Percentiles rank a stretch among this genome's conserved stretches.
Conservation (phyloP, 2,113 vertebrate genomes). For the human region GRCh38 chr17:62755501-62756000, state of each 20-base stretch:
- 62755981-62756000: too few species aligned
- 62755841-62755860: too few species aligned
- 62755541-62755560: not conserved
- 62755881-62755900: too few species aligned
- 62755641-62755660: not conserved
- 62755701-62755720: not conserved
- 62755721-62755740: conserved; percentile 11
- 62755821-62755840: not conserved
- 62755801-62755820: conserved; percentile 24
- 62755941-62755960: too few species aligned
- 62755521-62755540: not conserved
- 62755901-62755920: too few species aligned
- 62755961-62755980: too few species aligned
- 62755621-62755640: not conserved
- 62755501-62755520: not conserved
- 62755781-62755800: not conserved
- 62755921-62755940: too few species aligned
- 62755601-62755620: not conserved
- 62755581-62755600: not conserved
- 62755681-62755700: conserved; percentile 17
- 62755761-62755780: not conserved
- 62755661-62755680: not conserved
- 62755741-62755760: conserved; percentile 23
- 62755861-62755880: too few species aligned
- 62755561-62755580: not conserved